A percentile compares a stretch with the other conserved stretches of the same genome.
phyloP scores from a whole-genome alignment of 2,113 vertebrate genomes.

The Microtus richardsoni region DNA sequence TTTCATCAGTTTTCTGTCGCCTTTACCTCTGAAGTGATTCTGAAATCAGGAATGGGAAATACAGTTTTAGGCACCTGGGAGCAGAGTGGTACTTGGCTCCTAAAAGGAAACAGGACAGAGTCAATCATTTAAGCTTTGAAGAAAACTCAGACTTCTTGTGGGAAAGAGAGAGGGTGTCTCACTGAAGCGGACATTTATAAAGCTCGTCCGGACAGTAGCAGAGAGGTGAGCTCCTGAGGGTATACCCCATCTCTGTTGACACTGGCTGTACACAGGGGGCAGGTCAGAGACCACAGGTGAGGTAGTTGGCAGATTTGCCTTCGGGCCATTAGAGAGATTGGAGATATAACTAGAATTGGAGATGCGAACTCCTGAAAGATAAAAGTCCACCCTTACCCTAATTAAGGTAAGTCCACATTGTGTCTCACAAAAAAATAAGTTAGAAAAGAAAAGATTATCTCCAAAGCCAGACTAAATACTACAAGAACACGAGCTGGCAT shows the following conservation, averaged over 20 bases:
- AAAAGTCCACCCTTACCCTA: neutral
- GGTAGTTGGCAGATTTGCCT: neutral
- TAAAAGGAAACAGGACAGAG: neutral
- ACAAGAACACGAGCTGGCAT: neutral
- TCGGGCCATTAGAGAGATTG: neutral
- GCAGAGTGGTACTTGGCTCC: neutral
- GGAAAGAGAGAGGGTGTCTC: neutral
- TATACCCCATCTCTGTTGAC: neutral
- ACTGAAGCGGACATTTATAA: neutral
- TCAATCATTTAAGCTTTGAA: neutral
- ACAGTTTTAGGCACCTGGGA: neutral
- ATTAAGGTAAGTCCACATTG: neutral
- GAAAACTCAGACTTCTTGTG: neutral
- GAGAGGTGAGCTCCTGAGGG: neutral
- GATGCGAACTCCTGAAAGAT: neutral
- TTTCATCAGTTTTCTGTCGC: neutral
- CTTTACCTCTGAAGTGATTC: neutral
- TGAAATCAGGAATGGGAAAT: neutral
- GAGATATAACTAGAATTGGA: neutral
- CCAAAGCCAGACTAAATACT: slow-evolving; percentile 23
- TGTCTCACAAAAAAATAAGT: neutral
- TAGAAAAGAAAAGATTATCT: neutral
- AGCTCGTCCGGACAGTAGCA: neutral
- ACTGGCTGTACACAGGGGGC: neutral
- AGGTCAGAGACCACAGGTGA: neutral